These are phyloP conservation scores for Peromyscus melanophrys DNA, from an alignment of 2,797 vertebrate genomes.

Conservation along the genomic window DNA sequence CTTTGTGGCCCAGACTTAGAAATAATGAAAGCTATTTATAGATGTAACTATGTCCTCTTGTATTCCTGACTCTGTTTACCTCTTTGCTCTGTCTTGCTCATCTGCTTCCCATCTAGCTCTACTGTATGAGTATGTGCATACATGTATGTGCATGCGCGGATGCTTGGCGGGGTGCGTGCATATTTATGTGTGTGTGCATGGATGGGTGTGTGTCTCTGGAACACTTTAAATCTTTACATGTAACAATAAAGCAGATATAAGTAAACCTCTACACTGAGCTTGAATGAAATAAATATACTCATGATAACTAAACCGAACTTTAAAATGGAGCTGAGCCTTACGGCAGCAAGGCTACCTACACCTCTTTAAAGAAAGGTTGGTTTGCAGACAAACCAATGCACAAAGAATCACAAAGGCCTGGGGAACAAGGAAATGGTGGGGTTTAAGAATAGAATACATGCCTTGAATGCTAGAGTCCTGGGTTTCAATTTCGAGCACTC, in stretches of 20 bases:
- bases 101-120: neutral
- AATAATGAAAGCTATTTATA: neutral
- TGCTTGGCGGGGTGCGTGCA: too few species aligned
- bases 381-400: neutral
- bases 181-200: neutral
- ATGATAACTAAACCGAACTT: conserved; percentile 1
- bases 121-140: neutral
- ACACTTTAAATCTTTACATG: conserved; percentile 47
- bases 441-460: neutral
- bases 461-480: neutral
- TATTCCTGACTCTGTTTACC: neutral
- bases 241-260: conserved; percentile 35
- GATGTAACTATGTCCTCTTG: neutral
- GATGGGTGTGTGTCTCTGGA: neutral
- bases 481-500: neutral
- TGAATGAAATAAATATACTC: conserved; percentile 49
- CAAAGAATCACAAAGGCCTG: neutral
- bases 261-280: conserved; percentile 46
- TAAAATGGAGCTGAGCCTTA: neutral
- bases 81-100: neutral
- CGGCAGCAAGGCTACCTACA: neutral
- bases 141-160: too few species aligned
- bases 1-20: neutral
- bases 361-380: neutral
- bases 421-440: neutral